Evolutionary conservation across 2,797 vertebrate genomes (phyloP), one percentile per base, ranked within the genome.

Genomic region (Arctocebus calabarensis): DNA sequence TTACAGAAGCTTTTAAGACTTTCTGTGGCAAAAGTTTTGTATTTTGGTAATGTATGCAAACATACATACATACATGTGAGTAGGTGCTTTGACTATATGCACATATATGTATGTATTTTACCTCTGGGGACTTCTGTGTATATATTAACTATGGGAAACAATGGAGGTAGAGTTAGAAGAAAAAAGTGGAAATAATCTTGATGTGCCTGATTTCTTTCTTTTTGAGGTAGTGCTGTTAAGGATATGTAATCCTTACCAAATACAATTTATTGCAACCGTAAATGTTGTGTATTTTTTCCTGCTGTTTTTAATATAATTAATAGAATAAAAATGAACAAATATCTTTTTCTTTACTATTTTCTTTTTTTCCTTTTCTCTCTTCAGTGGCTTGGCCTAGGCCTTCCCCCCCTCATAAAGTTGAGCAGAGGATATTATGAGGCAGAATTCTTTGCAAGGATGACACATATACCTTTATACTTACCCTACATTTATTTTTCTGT

Each of bases 211-310:
- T 23, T 5, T 23, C 4, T 23, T 94, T 34, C 13, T 71, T 79
- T 59, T 52, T 81, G 19, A 73, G 40, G 27, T 66, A 11, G 5
- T 73, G 4, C 25, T 52, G 23, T 34, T 71, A 85, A 91, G 52
- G 16, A 62, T 14, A 32, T 3, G 5, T 32, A 55, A 40, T 64
- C 13, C 9, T 43, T 70, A 55, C 34, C 9, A 70, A 77, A 88
- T 11, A 3, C 7, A n/a, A 74, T 34, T 92, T 71, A 37, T 57
- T 71, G 4, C 4, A 86, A 34, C 37, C 3, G 2, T 32, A 85
- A 82, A 61, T 57, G 70, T 40, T 90, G 45, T n/a, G 2, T 59
- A 43, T 71, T 75, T 78, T 78, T 90, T 85, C 22, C 25, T 92
- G 16, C 19, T 32, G 16, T 73, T 84, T 89, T 55, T 84, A 29